Evolutionary conservation across 1,140 invertebrate genomes (phyloP), one percentile per base, ranked within the genome.

Genomic region (Heliothis virescens): DNA sequence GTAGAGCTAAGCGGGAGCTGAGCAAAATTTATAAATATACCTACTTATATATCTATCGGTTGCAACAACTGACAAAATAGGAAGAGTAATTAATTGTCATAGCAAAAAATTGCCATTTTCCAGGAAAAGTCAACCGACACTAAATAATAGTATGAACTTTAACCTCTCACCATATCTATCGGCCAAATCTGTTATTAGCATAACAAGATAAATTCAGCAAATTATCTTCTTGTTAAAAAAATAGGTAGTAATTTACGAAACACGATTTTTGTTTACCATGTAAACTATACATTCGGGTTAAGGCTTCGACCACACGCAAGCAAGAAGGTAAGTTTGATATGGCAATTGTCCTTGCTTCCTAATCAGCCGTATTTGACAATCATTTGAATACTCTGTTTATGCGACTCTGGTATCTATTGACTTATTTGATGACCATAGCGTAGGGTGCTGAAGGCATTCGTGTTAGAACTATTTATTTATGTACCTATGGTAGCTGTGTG

Each of bases 281-380:
- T 73, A 73, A 73, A 73, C 71, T 41, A 73, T 41, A 73, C 53
- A 75, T 62, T 63, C 12, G 15, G 60, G 74, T 76, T 48, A 76
- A 76, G 59, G 74, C 48, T 76, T 62, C 41, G 69, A n/a, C 67
- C 34, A 59, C 71, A 73, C 53, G 48, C 18, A n/a, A 59, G n/a
- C 29, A 12, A 47, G 15, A 16, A 73, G 29, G 48, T 41, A n/a
- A 59, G n/a, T 16, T 5, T 18, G 15, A 12, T 47, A 62, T 57
- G 57, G 15, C 29, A 57, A 50, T 26, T 75, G 73, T 76, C 74
- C 74, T 76, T 52, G 74, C 48, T 52, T 52, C 74, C 74, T 63
- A 65, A 76, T 63, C 67, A 53, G 48, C 48, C 13, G 16, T 65
- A 65, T 76, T 65, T 76, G 74, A 52, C 21, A 76, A 76, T 65